These are phyloP conservation scores for Harpalus rufipes DNA, from an alignment of 2,888 invertebrate genomes.

Conservation along the genomic window DNA sequence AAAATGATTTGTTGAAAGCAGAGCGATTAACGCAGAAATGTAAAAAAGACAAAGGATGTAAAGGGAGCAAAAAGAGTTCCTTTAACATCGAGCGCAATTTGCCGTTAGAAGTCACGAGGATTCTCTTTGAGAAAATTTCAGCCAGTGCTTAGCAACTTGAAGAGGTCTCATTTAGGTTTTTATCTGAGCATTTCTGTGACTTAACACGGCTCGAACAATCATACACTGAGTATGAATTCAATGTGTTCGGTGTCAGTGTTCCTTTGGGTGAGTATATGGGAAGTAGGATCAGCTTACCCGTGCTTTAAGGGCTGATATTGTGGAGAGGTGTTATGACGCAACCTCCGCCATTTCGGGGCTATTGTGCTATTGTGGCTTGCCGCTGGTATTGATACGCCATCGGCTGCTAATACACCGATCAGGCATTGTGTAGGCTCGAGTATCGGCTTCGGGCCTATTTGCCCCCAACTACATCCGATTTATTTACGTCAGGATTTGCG, in stretches of 20 bases:
- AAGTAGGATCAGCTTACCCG: conserved; percentile 34
- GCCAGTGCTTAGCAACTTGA: conserved; percentile 49
- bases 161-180: conserved; percentile 61
- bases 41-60: conserved; percentile 42
- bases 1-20: conserved; percentile 47
- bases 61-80: conserved; percentile 31
- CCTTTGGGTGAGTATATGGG: conserved; percentile 8
- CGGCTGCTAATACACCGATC: conserved; percentile 50
- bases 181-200: conserved; percentile 52
- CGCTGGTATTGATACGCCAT: conserved; percentile 56
- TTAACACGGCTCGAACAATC: conserved; percentile 42
- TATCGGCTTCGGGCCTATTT: conserved; percentile 3
- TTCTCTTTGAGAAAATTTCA: conserved; percentile 63
- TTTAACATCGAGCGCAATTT: conserved; percentile 48
- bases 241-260: background rate
- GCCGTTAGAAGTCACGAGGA: conserved; percentile 32
- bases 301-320: conserved; percentile 72
- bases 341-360: conserved; percentile 51
- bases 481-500: conserved; percentile 54
- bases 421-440: conserved; percentile 48
- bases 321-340: conserved; percentile 75
- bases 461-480: conserved; percentile 53
- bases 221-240: background rate
- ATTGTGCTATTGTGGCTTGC: conserved; percentile 51
- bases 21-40: conserved; percentile 36